Evolutionary conservation across 2,113 vertebrate genomes (phyloP), one percentile per base, ranked within the genome.

Genomic region (Megaleporinus macrocephalus): DNA sequence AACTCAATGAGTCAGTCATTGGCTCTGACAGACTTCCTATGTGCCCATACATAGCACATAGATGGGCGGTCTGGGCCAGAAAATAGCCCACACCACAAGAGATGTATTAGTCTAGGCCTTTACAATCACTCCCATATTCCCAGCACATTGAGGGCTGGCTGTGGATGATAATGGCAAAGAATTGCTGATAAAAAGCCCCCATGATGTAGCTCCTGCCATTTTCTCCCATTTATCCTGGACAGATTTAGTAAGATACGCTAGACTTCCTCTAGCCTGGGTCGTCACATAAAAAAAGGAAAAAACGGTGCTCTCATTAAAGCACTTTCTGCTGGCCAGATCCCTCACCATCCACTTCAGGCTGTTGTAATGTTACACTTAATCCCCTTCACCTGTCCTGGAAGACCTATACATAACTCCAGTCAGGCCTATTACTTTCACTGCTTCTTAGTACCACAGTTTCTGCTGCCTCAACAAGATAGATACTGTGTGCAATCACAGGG

Each of bases 161-260:
- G 44, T 72, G 57, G 79, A 51, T 79, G 88, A 90, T 89, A 87
- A 82, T 84, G 79, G 74, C 68, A 33, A 85, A 14, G 44, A 87
- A 80, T 59, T 47, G 47, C 70, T 84, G 89, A 92, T 86, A 86
- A 88, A 89, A 86, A 76, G 83, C 83, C 85, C 66, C 15, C 80
- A 51, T 59, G 78, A 89, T 81, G 79, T 7, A 65, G 12, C 74
- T 79, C 82, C 61, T 84, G 81, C 78, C 59, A 85, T 57, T 53
- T 77, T 83, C 78, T 83, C 77, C 85, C 51, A 73, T 69, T 78
- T 71, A 29, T 62, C 62, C 80, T 71, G 41, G 69, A 75, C 79
- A 88, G 85, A 81, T 86, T 82, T 81, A 78, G 79, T 41, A 79
- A 63, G 75, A 70, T 59, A 24, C 22, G 71, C 49, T 57, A 27